A percentile compares a stretch with the other conserved stretches of the same genome.
These are phyloP conservation scores for Oxygymnocypris stewartii DNA, from an alignment of 2,113 vertebrate species.

Conservation along the genomic window DNA sequence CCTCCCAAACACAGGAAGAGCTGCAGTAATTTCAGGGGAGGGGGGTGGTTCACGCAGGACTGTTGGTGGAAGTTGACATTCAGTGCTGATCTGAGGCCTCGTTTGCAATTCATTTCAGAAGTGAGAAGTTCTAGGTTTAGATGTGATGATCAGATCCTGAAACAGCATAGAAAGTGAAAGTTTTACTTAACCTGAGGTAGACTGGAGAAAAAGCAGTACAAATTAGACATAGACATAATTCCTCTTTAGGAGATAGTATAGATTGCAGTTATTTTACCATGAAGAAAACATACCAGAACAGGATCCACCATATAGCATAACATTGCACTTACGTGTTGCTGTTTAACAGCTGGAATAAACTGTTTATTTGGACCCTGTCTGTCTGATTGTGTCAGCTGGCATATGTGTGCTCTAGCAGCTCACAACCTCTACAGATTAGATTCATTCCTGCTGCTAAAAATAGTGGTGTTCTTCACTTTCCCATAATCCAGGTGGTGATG, in stretches of 20 bases:
- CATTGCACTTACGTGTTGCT: background rate
- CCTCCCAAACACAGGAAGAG: slow-evolving; percentile 54
- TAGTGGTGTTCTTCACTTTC: slow-evolving; percentile 34
- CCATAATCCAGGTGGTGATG: slow-evolving; percentile 21
- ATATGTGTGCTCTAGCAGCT: slow-evolving; percentile 1
- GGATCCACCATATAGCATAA: background rate
- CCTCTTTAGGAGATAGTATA: background rate
- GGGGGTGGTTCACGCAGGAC: slow-evolving; percentile 19
- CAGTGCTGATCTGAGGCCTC: slow-evolving; percentile 15
- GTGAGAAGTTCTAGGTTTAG: background rate
- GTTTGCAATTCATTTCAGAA: slow-evolving; percentile 21
- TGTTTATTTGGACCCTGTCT: background rate
- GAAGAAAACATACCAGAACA: background rate
- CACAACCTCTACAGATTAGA: slow-evolving; percentile 31
- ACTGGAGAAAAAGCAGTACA: background rate
- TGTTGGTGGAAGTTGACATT: slow-evolving; percentile 25
- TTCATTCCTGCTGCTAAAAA: slow-evolving; percentile 33
- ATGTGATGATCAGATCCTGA: background rate
- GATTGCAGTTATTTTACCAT: background rate
- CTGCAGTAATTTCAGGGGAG: slow-evolving; percentile 26
- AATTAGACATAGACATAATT: background rate
- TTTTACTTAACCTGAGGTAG: background rate
- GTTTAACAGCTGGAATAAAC: background rate
- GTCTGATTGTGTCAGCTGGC: slow-evolving; percentile 1
- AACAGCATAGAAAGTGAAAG: background rate